Evolutionary conservation across 2,888 invertebrate species (phyloP), one percentile per base, ranked within the genome.

Genomic region (Gandaritis pyraliata): DNA sequence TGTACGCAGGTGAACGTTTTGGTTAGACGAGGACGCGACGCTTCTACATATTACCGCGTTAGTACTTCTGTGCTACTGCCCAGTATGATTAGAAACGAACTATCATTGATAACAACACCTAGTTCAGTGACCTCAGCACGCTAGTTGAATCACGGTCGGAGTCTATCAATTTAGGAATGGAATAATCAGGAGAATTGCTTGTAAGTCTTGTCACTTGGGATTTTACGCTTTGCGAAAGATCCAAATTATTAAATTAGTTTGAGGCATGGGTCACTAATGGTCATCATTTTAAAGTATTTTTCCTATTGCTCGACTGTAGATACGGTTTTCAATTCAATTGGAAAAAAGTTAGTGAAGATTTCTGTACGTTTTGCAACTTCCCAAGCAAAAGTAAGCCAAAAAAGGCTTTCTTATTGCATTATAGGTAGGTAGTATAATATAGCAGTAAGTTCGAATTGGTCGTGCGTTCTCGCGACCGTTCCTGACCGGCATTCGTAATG

Each of bases 401-500:
- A 60, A 53, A 38, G 49, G 46, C 29, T 48, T 54, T 18, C 46
- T 55, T 41, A 30, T n/a, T 16, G 16, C 36, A 30, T 36, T 58
- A 48, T 6, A 48, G 16, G 30, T 52, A 48, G 16, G 18, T 50
- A 47, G 16, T 16, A 47, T 50, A 47, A 13, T 16, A 47, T 41
- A 52, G 48, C 50, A 18, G 29, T 58, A 60, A 64, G 65, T 66
- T 56, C 45, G 61, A 63, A 65, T 70, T 61, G 60, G 61, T 54
- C 66, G 65, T 65, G 64, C 65, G 64, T 63, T 62, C 62, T 55
- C 43, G 48, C 33, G 61, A 61, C 49, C 46, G 45, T 38, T 8
- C 60, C 61, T 70, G 66, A 64, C 58, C 41, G 54, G 65, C 67
- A 70, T 68, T 48, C 57, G n/a, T 68, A 68, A 70, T 64, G 67